A percentile compares a stretch with the other conserved stretches of the same genome.
phyloP scores from a whole-genome alignment of 2,113 vertebrate species.

The Syrrhaptes paradoxus region DNA sequence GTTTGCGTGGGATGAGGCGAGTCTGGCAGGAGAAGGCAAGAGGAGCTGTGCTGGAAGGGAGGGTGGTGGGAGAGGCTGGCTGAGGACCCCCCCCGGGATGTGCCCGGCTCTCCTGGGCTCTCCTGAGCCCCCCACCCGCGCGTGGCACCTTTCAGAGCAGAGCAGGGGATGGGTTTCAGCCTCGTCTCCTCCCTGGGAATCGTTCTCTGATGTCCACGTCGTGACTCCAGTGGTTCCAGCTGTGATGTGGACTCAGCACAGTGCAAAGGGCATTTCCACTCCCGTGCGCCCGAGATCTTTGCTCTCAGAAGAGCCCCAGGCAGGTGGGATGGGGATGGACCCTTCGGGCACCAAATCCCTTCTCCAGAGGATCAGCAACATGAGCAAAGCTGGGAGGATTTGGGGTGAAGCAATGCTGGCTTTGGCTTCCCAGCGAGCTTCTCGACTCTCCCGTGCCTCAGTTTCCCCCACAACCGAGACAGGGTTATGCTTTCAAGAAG shows the following conservation, averaged over 20 bases:
- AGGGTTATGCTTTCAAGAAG: background rate
- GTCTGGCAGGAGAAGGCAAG: background rate
- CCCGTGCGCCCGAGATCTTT: rapidly evolving
- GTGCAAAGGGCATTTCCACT: background rate
- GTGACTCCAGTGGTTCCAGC: background rate
- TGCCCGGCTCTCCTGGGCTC: background rate
- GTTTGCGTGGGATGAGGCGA: background rate
- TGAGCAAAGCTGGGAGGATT: background rate
- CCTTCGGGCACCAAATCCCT: background rate
- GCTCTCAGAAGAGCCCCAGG: background rate
- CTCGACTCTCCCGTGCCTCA: background rate
- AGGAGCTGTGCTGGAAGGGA: background rate
- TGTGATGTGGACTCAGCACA: background rate
- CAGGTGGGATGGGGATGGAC: background rate
- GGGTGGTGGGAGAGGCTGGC: background rate
- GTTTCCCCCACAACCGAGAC: background rate
- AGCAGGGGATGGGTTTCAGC: background rate
- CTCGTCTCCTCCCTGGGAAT: background rate
- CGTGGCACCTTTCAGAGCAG: rapidly evolving
- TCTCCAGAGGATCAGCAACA: background rate
- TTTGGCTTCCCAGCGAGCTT: background rate
- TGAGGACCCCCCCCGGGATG: background rate
- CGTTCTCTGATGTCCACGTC: rapidly evolving
- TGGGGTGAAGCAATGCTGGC: background rate
- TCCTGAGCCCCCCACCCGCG: rapidly evolving